Percentiles rank a stretch among this genome's conserved stretches.
Conservation (phyloP, 2,113 vertebrate genomes). For the Alaudala cheleensis region DNA sequence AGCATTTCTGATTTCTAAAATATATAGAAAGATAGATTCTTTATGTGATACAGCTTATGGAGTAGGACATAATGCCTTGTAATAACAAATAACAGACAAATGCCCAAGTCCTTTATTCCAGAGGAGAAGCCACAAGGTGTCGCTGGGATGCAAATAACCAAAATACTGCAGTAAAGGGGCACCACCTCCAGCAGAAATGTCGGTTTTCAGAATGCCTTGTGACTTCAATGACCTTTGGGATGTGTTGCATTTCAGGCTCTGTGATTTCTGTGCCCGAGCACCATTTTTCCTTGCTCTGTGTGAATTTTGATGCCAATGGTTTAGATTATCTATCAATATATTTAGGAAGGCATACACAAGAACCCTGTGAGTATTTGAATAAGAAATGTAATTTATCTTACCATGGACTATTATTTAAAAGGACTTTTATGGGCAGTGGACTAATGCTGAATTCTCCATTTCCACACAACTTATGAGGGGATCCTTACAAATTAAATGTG, state of each 20-base stretch:
- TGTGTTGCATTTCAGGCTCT: accelerated
- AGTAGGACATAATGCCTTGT: accelerated
- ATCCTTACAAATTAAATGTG: neutral
- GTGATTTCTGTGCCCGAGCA: neutral
- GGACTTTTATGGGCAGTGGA: neutral
- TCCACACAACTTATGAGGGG: neutral
- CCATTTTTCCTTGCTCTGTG: neutral
- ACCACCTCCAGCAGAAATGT: accelerated
- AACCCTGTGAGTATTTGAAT: neutral
- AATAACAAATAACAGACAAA: accelerated
- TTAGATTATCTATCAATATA: neutral
- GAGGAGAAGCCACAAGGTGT: slow-evolving; percentile 24
- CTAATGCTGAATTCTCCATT: neutral
- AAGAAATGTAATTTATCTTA: neutral
- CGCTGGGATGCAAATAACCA: neutral
- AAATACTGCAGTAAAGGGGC: neutral
- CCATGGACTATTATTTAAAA: neutral
- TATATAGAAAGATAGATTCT: no score
- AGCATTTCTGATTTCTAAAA: neutral
- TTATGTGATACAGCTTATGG: no score
- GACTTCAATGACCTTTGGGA: neutral
- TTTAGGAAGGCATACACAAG: neutral
- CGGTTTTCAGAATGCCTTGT: neutral
- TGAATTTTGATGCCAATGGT: neutral
- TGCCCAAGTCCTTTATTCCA: neutral